A percentile compares a stretch with the other conserved stretches of the same genome.
Conservation (phyloP, 2,797 vertebrate species). For the Zenarchopterus dispar region DNA sequence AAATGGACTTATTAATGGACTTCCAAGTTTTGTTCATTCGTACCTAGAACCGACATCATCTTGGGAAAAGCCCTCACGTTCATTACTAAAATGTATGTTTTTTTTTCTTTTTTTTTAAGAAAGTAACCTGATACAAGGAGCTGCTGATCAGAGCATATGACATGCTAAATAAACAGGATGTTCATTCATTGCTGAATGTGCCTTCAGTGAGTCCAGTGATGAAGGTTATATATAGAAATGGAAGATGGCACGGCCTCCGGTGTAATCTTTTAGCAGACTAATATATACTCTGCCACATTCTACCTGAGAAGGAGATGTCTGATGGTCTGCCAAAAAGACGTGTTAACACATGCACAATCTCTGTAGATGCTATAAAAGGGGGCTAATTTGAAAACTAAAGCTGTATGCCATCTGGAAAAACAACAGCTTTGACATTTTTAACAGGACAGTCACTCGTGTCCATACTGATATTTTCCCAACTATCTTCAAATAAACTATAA, state of each 20-base stretch:
- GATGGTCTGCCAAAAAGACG: conserved; percentile 29
- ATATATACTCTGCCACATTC: conserved; percentile 20
- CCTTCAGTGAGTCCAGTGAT: conserved; percentile 22
- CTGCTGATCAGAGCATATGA: conserved; percentile 35
- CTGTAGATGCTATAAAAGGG: conserved; percentile 11
- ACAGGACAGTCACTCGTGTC: neutral
- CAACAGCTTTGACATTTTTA: conserved; percentile 1
- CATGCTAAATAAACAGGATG: conserved; percentile 38
- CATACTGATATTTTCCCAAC: conserved; percentile 8
- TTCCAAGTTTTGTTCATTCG: conserved; percentile 1
- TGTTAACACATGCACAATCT: conserved; percentile 22
- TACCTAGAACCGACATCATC: neutral
- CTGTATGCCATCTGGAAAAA: conserved; percentile 11
- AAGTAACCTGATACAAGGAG: conserved; percentile 51
- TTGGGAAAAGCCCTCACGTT: conserved; percentile 5
- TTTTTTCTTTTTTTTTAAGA: no score
- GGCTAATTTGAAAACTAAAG: conserved; percentile 19
- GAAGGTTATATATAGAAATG: conserved; percentile 28
- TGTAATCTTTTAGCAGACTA: conserved; percentile 27
- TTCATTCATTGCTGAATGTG: conserved; percentile 26
- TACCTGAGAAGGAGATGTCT: conserved; percentile 22
- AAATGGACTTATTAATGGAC: conserved; percentile 21
- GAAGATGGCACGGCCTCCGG: conserved; percentile 26
- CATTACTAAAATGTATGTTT: no score
- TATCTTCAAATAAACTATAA: conserved; percentile 5